phyloP scores from a whole-genome alignment of 2,797 vertebrate genomes.

The Enteromius mattozi region DNA sequence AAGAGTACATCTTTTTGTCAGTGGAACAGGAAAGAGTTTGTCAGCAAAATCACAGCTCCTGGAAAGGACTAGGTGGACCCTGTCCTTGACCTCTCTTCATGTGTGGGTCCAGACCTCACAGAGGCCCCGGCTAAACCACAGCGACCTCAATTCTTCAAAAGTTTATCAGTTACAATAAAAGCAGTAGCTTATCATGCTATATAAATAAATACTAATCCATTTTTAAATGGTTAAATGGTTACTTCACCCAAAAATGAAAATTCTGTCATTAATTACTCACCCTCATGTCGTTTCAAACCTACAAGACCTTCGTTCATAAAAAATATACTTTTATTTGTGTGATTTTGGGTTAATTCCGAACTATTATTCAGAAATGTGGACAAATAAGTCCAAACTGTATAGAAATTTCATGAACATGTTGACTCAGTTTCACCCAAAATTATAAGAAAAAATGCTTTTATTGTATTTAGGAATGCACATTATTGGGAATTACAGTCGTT shows the following conservation, averaged over 20 bases:
- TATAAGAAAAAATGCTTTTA: conserved; percentile 26
- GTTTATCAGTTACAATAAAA: background rate
- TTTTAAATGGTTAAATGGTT: background rate
- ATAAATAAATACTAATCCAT: background rate
- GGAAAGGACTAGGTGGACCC: conserved; percentile 57
- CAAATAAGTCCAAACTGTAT: background rate
- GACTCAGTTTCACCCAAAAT: background rate
- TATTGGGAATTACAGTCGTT: conserved; percentile 22
- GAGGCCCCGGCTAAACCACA: conserved; percentile 20
- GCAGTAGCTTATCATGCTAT: background rate
- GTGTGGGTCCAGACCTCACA: conserved; percentile 14
- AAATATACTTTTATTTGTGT: background rate
- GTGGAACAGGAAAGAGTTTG: conserved; percentile 72
- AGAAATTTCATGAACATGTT: background rate
- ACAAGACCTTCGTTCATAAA: background rate
- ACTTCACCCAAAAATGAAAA: too few relatives aligned
- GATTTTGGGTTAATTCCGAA: background rate
- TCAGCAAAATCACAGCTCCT: conserved; percentile 75
- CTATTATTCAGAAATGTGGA: background rate
- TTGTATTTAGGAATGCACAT: conserved; percentile 39
- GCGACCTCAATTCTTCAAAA: conserved; percentile 30
- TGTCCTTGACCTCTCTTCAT: conserved; percentile 56
- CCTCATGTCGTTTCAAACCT: too few relatives aligned
- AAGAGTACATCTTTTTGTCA: conserved; percentile 45
- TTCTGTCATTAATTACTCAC: too few relatives aligned